phyloP scores from a whole-genome alignment of 2,888 invertebrate species.

The Nomada hirtipes region DNA sequence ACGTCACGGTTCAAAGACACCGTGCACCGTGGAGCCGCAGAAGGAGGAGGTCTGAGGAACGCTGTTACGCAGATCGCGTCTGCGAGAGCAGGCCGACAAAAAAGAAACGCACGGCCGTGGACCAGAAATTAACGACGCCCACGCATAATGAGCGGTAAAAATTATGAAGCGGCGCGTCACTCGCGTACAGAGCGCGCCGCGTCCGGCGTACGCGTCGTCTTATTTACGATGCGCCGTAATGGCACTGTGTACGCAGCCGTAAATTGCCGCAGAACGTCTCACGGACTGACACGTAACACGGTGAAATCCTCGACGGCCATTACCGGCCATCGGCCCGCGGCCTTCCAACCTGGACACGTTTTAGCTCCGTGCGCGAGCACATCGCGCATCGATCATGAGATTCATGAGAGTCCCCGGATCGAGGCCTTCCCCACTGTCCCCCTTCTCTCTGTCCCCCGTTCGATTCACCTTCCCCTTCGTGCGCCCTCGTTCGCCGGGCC shows the following conservation, averaged over 20 bases:
- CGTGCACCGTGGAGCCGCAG: not conserved
- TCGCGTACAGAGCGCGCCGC: slow-evolving; percentile 7
- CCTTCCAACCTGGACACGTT: slow-evolving; percentile 71
- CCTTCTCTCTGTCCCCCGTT: not conserved
- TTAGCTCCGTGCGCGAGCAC: slow-evolving; percentile 62
- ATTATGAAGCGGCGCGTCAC: slow-evolving; percentile 24
- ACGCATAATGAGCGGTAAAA: slow-evolving; percentile 45
- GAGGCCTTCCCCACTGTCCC: not conserved
- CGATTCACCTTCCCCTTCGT: not conserved
- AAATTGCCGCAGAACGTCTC: slow-evolving; percentile 74
- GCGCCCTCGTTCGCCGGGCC: slow-evolving; percentile 32
- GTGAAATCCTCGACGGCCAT: slow-evolving; percentile 64
- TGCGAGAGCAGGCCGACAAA: slow-evolving; percentile 12
- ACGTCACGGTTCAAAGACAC: not conserved
- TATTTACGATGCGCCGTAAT: slow-evolving; percentile 70
- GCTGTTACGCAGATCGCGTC: not conserved
- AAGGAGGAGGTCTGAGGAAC: not conserved
- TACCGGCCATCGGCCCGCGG: slow-evolving; percentile 64
- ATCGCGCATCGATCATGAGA: slow-evolving; percentile 78
- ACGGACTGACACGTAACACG: slow-evolving; percentile 71
- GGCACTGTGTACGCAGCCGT: slow-evolving; percentile 72
- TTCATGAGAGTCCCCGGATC: slow-evolving; percentile 70
- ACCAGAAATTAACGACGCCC: slow-evolving; percentile 52
- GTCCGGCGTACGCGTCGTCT: slow-evolving; percentile 56
- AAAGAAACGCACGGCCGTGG: slow-evolving; percentile 1